phyloP scores from a whole-genome alignment of 2,113 vertebrate species.

The Takifugu bimaculatus region DNA sequence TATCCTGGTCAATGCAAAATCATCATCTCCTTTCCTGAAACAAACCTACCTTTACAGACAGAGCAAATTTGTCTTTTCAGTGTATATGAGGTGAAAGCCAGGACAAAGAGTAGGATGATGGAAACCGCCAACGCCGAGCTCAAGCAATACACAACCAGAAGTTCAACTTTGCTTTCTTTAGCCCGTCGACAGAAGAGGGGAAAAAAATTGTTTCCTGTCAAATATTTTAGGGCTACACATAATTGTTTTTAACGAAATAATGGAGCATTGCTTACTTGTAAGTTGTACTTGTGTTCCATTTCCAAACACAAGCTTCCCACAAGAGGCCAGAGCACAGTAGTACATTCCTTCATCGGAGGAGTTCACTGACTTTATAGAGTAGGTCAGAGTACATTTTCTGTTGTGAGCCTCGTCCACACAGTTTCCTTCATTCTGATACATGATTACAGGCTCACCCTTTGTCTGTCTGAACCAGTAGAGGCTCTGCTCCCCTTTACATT shows the following conservation, averaged over 20 bases:
- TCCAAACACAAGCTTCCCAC: constrained; percentile 55
- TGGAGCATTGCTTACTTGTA: constrained; percentile 17
- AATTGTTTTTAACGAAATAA: neutral
- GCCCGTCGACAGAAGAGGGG: too few species aligned
- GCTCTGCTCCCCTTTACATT: constrained; percentile 26
- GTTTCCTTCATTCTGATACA: constrained; percentile 14
- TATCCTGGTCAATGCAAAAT: too few species aligned
- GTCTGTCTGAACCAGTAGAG: constrained; percentile 61
- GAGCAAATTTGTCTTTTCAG: neutral
- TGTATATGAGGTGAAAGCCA: constrained; percentile 8
- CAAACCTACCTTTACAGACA: too few species aligned
- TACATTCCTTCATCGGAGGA: constrained; percentile 34
- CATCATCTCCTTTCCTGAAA: too few species aligned
- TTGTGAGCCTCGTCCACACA: constrained; percentile 1
- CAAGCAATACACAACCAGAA: neutral
- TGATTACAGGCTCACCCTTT: constrained; percentile 9
- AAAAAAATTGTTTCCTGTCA: too few species aligned
- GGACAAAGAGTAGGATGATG: neutral
- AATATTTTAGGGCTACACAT: too few species aligned
- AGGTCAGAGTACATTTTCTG: neutral
- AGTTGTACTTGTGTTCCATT: constrained; percentile 29
- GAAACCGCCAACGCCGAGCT: constrained; percentile 15
- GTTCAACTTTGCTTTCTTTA: neutral
- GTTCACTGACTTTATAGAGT: constrained; percentile 1
- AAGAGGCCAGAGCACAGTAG: constrained; percentile 54